A percentile compares a stretch with the other conserved stretches of the same genome.
These are phyloP conservation scores for Lycia hirtaria DNA, from an alignment of 2,888 invertebrate genomes.

Conservation along the genomic window DNA sequence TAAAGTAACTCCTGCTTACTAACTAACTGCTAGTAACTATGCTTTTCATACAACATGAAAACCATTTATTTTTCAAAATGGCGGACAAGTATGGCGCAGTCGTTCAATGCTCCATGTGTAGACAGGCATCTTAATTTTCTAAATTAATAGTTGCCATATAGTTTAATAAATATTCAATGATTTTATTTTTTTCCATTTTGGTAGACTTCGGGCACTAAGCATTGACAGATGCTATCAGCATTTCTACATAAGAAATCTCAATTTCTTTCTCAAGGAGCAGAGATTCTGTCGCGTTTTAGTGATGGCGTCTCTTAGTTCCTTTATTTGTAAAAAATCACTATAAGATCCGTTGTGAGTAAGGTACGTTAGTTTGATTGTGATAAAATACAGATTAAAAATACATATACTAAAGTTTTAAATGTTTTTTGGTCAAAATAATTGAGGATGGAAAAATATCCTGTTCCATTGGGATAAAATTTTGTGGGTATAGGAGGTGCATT, in stretches of 20 bases:
- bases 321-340: slow-evolving; percentile 17
- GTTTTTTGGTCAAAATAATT: no score
- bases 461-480: neutral
- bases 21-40: neutral
- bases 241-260: slow-evolving; percentile 45
- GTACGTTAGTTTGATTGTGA: slow-evolving; percentile 28
- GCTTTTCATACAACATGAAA: neutral
- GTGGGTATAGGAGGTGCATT: neutral
- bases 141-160: slow-evolving; percentile 9
- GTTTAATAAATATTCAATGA: slow-evolving; percentile 4
- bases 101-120: no score
- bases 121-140: neutral
- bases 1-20: no score
- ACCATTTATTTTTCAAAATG: no score
- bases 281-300: slow-evolving; percentile 37
- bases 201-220: neutral
- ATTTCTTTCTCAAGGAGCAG: slow-evolving; percentile 31
- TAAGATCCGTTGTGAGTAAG: slow-evolving; percentile 27
- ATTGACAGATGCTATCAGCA: slow-evolving; percentile 27
- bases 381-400: neutral
- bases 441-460: neutral
- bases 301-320: slow-evolving; percentile 13
- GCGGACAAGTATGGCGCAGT: no score
- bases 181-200: neutral
- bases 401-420: no score